Conservation (phyloP, 2,113 vertebrate species). For the Sinocyclocheilus rhinocerous region DNA sequence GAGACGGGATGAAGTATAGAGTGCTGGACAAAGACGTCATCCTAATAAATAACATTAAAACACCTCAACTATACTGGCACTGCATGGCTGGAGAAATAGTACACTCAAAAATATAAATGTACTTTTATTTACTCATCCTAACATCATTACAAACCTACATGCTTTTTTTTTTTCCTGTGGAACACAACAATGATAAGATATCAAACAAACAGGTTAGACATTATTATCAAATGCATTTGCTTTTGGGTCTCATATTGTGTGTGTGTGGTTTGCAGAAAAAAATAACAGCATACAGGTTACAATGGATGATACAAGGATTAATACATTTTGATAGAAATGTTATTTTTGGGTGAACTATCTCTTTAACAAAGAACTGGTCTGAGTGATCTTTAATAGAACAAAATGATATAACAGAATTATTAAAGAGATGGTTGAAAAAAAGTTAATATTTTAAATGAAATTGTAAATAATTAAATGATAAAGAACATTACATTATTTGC, state of each 20-base stretch:
- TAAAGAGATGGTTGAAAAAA: not conserved
- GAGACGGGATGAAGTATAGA: not conserved
- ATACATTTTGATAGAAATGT: not conserved
- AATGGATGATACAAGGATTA: not conserved
- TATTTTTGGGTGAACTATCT: not conserved
- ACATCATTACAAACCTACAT: not conserved
- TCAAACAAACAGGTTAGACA: not conserved
- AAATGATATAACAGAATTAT: not conserved
- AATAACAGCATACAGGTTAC: not conserved
- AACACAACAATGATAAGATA: not conserved
- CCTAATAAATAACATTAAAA: not conserved
- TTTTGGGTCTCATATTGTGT: not conserved
- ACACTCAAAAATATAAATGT: not conserved
- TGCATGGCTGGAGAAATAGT: not conserved
- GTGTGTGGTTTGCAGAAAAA: not conserved
- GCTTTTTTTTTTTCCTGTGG: not conserved
- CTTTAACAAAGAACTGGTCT: not conserved
- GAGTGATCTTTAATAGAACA: not conserved
- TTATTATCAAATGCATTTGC: not conserved
- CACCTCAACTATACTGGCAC: not conserved
- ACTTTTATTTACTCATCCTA: not conserved
- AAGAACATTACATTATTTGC: not conserved
- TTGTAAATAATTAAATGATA: not conserved
- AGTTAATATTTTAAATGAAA: not conserved
- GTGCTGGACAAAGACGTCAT: not conserved